Evolutionary conservation across 2,888 invertebrate genomes (phyloP), one percentile per base, ranked within the genome.

Genomic region (Acrocera orbiculus): DNA sequence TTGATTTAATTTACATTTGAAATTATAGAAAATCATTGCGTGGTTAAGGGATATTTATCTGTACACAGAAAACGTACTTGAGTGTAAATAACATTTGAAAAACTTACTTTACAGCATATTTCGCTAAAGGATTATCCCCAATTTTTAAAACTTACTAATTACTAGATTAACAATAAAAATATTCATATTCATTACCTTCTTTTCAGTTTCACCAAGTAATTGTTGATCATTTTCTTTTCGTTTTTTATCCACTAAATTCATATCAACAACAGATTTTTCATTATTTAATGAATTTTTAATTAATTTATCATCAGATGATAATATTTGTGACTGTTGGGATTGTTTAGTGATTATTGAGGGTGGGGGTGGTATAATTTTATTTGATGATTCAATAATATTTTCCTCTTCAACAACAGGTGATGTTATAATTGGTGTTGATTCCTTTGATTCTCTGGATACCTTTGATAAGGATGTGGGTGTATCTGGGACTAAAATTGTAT

Each of bases 391-490:
- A 31, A 27, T 19, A 24, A 32, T 35, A 29, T 31, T 41, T 56
- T 60, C 42, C 60, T 52, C 46, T 49, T 56, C 44, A 57, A 54
- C 39, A 29, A 34, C 32, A 11, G 28, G 34, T 30, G 39, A 28
- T 28, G 49, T 43, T 44, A 53, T 46, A 42, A 52, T 49, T 37
- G 54, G 50, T 40, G 54, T 48, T 46, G 53, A 46, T 47, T 58
- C 59, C 52, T 58, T 58, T 38, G 52, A 53, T 47, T 58, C 55
- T 46, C 52, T 53, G 43, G 52, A 45, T 41, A 43, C 37, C 46
- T 49, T 48, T 34, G 47, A 46, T 46, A 57, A 50, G 44, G 58
- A 53, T 50, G 56, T 58, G 46, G 59, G 57, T 47, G 58, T 58
- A 50, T 57, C 58, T 53, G 58, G 56, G 52, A 56, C 58, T 58